Base-by-base conservation (phyloP, 2,888 invertebrate genomes). In the Phoronis australis region DNA sequence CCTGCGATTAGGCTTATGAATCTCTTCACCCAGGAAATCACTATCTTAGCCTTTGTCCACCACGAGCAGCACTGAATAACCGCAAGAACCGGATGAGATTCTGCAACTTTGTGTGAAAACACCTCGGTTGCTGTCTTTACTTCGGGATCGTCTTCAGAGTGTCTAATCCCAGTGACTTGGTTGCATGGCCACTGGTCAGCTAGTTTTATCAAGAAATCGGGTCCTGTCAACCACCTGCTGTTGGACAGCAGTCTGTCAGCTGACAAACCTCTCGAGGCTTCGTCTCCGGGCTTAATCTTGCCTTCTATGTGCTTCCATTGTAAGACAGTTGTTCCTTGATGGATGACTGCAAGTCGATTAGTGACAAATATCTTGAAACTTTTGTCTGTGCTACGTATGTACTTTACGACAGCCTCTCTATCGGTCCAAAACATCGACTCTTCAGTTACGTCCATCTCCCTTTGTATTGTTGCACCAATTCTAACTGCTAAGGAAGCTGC, bases 281-380 rank as follows among this genome's bases (percentile, higher is more conserved):
- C 9, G 27, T 56, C 58, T 31, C 56, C 58, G n/a, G 52, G 54
- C 22, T 58, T 58, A 2, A 25, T 31, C 21, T 42, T 21, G 4
- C 55, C 48, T 6, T 26, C 20, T 21, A 56, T 38, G 25, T 57
- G 40, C 23, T 50, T 42, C 58, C 56, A 58, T 18, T 54, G 46
- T 23, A 21, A n/a, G 12, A 45, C 35, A 2, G 21, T 35, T 24
- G 51, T 37, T 21, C 24, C 31, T 18, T 57, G 42, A 21, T 46
- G 26, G 12, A 58, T 54, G 15, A 21, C 31, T 42, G 48, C 40
- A 15, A 57, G 44, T 40, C 55, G 18, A 41, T 57, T 57, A 15
- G 50, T 48, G 23, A 57, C 55, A 42, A 43, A 56, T 2, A 45
- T 44, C 15, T 48, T 51, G 26, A 52, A 56, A 26, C 49, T 47